Base-by-base conservation (phyloP, 2,113 vertebrate genomes). In the Aramus guarauna region DNA sequence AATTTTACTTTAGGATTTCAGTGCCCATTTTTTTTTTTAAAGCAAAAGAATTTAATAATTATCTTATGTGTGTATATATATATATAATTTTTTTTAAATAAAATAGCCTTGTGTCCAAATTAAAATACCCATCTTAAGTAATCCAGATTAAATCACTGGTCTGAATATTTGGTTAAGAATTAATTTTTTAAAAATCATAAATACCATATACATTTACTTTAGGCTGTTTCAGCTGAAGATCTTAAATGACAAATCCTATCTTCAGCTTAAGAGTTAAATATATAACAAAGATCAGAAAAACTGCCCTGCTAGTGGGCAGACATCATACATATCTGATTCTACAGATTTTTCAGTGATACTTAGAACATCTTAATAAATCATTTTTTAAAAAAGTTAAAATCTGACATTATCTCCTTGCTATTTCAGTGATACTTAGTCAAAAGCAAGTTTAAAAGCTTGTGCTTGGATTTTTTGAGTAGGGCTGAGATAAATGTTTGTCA, bases 1-100 rank as follows among this genome's bases (percentile, higher is more conserved):
- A 97, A 91, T 94, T 96, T 95, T 95, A 92, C 93, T 72, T 97
- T 80, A 96, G 64, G 21, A 92, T 88, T 94, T 93, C 95, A 97
- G 92, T 93, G 91, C 80, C 53, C 48, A 4, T 41, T 56, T 50
- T 41, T 59, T 71, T 74, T 78, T 58, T 71, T 68, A 81, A 93
- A 94, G 79, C 18, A 87, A 79, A 86, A 93, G 22, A 34, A 85
- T 48, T 43, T 82, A 87, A 55, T 92, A 94, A 93, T 93, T 96
- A 95, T 60, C 62, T 79, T 95, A 34, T 88, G 53, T 9, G 41
- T 32, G 69, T 39, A 19, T 24, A 22, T 19, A 6, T 15, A 26
- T 24, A n/a, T 47, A 32, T 4, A 19, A 34, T 11, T 9, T 7
- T n/a, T n/a, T n/a, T n/a, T n/a, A n/a, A 64, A 48, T 12, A 77